Conservation (phyloP, 2,888 invertebrate genomes). For the Scaptomyza caliginosa region DNA sequence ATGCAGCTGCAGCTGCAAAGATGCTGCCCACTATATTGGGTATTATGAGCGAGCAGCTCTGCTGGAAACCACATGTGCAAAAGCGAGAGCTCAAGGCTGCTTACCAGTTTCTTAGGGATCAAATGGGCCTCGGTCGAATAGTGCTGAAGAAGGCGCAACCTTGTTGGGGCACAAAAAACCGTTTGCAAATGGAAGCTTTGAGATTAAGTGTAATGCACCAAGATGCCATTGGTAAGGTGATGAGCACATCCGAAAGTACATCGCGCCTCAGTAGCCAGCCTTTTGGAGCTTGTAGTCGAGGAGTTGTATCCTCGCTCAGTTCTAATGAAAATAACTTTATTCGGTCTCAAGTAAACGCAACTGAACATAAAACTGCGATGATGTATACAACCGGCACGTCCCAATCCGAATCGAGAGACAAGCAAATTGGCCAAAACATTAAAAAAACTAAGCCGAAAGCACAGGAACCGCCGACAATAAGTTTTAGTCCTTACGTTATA, state of each 20-base stretch:
- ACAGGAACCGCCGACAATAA: not conserved
- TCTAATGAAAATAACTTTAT: not conserved
- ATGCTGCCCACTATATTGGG: conserved; percentile 94
- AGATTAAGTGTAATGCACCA: too few relatives aligned
- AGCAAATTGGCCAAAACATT: not conserved
- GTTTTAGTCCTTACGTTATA: conserved; percentile 6
- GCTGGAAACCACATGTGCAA: conserved; percentile 92
- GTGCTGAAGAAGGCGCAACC: not conserved
- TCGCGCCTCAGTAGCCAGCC: not conserved
- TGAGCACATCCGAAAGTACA: too few relatives aligned
- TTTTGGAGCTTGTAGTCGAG: too few relatives aligned
- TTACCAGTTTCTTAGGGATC: conserved; percentile 92
- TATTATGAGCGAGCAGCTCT: conserved; percentile 97
- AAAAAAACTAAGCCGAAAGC: not conserved
- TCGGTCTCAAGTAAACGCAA: not conserved
- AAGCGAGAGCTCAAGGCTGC: conserved; percentile 91
- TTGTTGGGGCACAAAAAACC: not conserved
- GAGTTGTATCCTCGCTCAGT: not conserved
- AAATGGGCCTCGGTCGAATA: conserved; percentile 91
- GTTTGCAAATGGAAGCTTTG: not conserved
- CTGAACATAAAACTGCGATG: not conserved
- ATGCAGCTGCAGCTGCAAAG: conserved; percentile 97
- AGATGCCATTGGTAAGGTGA: not conserved
- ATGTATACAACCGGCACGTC: not conserved
- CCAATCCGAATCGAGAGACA: not conserved